Percentiles rank a stretch among this genome's conserved stretches.
phyloP scores from a whole-genome alignment of 2,113 vertebrate genomes.

The Aspiorhynchus laticeps region DNA sequence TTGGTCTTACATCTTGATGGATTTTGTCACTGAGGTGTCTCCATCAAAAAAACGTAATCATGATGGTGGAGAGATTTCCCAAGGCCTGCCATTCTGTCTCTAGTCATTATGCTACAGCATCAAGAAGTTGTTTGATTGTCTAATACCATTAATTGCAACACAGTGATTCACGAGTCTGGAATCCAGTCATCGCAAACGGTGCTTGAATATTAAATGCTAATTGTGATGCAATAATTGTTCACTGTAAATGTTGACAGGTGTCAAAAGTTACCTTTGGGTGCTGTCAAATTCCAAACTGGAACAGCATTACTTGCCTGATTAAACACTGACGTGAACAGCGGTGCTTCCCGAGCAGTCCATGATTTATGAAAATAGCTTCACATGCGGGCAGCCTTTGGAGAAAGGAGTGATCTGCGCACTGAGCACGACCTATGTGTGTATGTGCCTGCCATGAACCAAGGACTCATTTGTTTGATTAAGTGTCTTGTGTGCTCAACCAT shows the following conservation, averaged over 20 bases:
- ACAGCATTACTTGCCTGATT: constrained; percentile 33
- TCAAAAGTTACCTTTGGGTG: constrained; percentile 32
- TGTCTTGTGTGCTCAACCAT: neutral
- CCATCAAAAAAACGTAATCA: neutral
- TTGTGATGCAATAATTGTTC: constrained; percentile 17
- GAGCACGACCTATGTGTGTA: neutral
- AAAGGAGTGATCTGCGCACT: neutral
- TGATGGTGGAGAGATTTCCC: neutral
- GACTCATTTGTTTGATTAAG: constrained; percentile 23
- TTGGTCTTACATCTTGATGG: neutral
- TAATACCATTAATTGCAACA: constrained; percentile 21
- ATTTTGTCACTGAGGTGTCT: neutral
- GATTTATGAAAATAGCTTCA: constrained; percentile 34
- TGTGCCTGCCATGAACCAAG: constrained; percentile 16
- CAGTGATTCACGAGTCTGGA: neutral
- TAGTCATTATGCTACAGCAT: neutral
- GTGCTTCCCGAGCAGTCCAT: neutral
- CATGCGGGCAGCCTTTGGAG: neutral
- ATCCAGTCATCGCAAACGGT: neutral
- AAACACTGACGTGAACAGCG: neutral
- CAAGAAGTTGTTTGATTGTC: constrained; percentile 9
- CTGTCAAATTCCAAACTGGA: constrained; percentile 28
- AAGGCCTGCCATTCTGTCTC: neutral
- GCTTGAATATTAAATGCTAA: constrained; percentile 11
- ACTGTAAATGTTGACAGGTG: constrained; percentile 29